Percentiles rank a stretch among this genome's conserved stretches.
Conservation (phyloP, 2,113 vertebrate genomes). For the Bufo bufo region DNA sequence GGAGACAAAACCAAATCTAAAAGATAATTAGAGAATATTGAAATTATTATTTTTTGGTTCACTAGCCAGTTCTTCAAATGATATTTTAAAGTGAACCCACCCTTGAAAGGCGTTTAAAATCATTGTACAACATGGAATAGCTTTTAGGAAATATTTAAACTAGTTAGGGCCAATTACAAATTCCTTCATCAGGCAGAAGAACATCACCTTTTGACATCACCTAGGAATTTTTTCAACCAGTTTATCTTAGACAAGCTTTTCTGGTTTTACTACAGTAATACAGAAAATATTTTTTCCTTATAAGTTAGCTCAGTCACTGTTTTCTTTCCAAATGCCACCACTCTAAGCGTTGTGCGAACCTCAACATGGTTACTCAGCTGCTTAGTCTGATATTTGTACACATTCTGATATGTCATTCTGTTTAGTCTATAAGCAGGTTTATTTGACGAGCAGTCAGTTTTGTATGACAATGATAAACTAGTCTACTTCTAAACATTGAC, state of each 20-base stretch:
- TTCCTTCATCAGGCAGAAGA: background rate
- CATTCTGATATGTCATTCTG: conserved; percentile 16
- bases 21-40: background rate
- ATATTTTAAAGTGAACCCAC: background rate
- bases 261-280: background rate
- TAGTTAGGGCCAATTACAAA: background rate
- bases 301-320: background rate
- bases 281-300: background rate
- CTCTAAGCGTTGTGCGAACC: background rate
- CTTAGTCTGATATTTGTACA: conserved; percentile 8
- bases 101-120: background rate
- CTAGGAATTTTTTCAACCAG: background rate
- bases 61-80: background rate
- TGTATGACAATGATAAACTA: background rate
- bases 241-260: background rate
- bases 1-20: background rate
- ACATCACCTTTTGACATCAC: background rate
- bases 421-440: background rate
- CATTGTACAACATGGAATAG: background rate
- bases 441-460: background rate
- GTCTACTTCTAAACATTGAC: background rate
- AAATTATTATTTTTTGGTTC: background rate
- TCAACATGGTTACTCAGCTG: background rate
- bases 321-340: background rate
- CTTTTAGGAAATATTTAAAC: background rate